These are phyloP conservation scores for Callinectes sapidus DNA, from an alignment of 2,888 invertebrate species.

Conservation along the genomic window DNA sequence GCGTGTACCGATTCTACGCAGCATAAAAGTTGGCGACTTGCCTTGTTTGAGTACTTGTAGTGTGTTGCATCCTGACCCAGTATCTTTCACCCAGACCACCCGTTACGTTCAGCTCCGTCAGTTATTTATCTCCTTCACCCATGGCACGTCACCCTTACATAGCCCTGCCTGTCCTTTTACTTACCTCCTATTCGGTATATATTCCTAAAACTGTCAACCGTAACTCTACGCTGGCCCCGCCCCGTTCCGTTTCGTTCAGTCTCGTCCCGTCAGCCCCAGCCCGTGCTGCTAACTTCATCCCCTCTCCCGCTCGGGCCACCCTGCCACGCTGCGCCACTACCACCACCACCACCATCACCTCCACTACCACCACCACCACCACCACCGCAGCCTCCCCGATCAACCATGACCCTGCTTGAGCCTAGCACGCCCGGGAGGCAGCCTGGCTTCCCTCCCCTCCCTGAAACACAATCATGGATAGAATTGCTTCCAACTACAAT, in stretches of 20 bases:
- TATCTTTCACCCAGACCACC: background rate
- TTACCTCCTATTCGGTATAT: background rate
- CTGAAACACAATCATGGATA: conserved; percentile 34
- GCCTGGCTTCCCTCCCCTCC: conserved; percentile 24
- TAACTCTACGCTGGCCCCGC: background rate
- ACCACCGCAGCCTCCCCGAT: background rate
- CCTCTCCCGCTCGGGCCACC: background rate
- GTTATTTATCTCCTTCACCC: background rate
- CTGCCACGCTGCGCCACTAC: background rate
- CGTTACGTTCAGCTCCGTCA: background rate
- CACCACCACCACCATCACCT: background rate
- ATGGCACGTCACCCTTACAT: conserved; percentile 4
- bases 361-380: background rate
- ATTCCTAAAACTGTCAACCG: background rate
- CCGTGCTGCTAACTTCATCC: background rate
- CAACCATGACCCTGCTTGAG: conserved; percentile 13
- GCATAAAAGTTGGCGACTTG: background rate
- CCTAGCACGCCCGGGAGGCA: background rate
- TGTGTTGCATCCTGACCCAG: background rate
- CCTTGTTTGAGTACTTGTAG: background rate
- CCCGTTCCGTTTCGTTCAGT: background rate
- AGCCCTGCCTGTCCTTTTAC: background rate
- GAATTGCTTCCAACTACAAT: conserved; percentile 27
- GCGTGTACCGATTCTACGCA: background rate
- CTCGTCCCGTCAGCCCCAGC: background rate